phyloP scores from a whole-genome alignment of 2,888 invertebrate genomes.

The Syrista parreyssii region DNA sequence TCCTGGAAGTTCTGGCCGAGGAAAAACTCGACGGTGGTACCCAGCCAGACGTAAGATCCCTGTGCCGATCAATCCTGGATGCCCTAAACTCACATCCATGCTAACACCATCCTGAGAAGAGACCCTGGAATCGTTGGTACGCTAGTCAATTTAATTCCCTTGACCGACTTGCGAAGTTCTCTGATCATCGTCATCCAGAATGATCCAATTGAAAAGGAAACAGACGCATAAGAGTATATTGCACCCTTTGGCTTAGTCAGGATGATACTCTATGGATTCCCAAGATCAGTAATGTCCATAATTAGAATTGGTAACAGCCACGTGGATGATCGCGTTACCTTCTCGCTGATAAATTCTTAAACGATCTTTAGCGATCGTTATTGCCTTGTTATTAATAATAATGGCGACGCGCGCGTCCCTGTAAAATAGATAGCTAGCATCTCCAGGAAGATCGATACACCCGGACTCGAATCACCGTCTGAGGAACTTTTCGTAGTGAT shows the following conservation, averaged over 20 bases:
- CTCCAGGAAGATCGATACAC: not conserved
- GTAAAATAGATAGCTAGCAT: not conserved
- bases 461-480: not conserved
- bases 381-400: not conserved
- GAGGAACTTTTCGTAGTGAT: not conserved
- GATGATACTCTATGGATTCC: not conserved
- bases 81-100: constrained; percentile 57
- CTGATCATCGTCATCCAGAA: not conserved
- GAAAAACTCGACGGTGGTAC: constrained; percentile 60
- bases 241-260: not conserved
- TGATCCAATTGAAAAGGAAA: not conserved
- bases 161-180: constrained; percentile 8
- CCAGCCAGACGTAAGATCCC: constrained; percentile 56
- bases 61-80: constrained; percentile 61
- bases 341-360: not conserved
- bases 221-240: not conserved
- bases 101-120: constrained; percentile 39
- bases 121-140: constrained; percentile 33
- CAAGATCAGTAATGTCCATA: not conserved
- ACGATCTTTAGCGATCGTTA: not conserved
- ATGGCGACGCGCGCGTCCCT: not conserved
- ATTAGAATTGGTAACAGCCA: not conserved
- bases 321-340: not conserved
- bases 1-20: constrained; percentile 62
- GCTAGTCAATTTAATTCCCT: constrained; percentile 53